These are phyloP conservation scores for Gonocerus acuteangulatus DNA, from an alignment of 2,888 invertebrate genomes.

Conservation along the genomic window DNA sequence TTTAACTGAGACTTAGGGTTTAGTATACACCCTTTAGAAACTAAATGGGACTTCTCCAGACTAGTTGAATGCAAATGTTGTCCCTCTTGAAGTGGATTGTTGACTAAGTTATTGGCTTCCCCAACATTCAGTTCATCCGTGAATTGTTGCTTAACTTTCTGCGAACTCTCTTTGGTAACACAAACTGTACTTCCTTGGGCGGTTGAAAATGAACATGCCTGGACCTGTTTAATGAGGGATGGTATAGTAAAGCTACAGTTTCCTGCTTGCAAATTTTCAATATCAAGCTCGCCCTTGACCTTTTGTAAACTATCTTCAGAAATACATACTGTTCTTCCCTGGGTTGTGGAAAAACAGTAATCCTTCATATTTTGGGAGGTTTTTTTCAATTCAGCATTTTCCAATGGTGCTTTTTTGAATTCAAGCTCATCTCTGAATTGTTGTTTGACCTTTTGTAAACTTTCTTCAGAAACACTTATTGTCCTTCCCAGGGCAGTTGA, in stretches of 20 bases:
- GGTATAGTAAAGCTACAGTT: no score
- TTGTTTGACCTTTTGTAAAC: conserved; percentile 31
- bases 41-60: no score
- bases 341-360: neutral
- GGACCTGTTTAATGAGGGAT: no score
- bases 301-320: conserved; percentile 29
- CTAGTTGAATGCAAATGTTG: no score
- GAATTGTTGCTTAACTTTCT: neutral
- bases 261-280: no score
- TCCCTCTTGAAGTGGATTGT: no score
- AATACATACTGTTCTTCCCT: conserved; percentile 30
- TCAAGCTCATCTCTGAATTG: neutral
- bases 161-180: neutral
- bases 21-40: no score
- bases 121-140: neutral
- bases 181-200: conserved; percentile 17
- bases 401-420: no score
- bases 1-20: no score
- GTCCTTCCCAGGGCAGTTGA: conserved; percentile 28
- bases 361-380: neutral
- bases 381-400: no score
- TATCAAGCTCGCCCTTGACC: neutral
- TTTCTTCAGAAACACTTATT: conserved; percentile 33
- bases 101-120: no score
- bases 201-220: conserved; percentile 13